phyloP scores from a whole-genome alignment of 1,140 invertebrate genomes.

The Hypothenemus hampei region DNA sequence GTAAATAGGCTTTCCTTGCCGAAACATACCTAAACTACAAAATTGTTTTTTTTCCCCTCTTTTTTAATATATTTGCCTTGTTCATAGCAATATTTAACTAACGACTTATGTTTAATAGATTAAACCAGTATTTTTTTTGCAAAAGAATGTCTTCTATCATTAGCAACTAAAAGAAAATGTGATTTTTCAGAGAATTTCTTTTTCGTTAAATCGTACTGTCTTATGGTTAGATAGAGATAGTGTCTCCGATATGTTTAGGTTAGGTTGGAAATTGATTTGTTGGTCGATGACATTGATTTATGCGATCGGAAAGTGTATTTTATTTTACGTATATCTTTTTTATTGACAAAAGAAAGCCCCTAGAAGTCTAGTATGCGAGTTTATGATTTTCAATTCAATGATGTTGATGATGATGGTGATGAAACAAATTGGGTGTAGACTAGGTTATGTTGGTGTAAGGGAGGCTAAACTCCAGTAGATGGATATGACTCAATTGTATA shows the following conservation, averaged over 20 bases:
- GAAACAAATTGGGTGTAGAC: slow-evolving; percentile 21
- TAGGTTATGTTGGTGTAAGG: slow-evolving; percentile 24
- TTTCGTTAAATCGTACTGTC: neutral
- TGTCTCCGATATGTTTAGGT: slow-evolving; percentile 22
- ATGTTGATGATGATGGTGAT: slow-evolving; percentile 2
- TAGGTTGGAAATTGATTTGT: slow-evolving; percentile 21
- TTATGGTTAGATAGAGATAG: slow-evolving; percentile 23
- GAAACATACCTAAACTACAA: slow-evolving; percentile 20
- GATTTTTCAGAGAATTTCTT: neutral
- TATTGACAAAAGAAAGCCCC: slow-evolving; percentile 27
- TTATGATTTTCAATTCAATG: neutral
- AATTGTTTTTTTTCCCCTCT: slow-evolving; percentile 8
- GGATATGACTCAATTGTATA: too few relatives aligned
- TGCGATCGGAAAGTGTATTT: slow-evolving; percentile 7
- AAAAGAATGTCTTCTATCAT: slow-evolving; percentile 1
- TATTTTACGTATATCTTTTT: slow-evolving; percentile 13
- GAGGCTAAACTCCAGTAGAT: slow-evolving; percentile 25
- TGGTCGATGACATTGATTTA: slow-evolving; percentile 7
- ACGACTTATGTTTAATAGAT: slow-evolving; percentile 19
- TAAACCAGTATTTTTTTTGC: slow-evolving; percentile 12
- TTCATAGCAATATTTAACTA: slow-evolving; percentile 25
- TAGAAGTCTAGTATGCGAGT: slow-evolving; percentile 24
- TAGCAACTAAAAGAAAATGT: too few relatives aligned
- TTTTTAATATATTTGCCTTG: slow-evolving; percentile 25
- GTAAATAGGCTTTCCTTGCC: slow-evolving; percentile 23